A percentile compares a stretch with the other conserved stretches of the same genome.
These are phyloP conservation scores for Holothuria glaberrima DNA, from an alignment of 35 echinoderm and acorn worm genomes.

Conservation along the genomic window DNA sequence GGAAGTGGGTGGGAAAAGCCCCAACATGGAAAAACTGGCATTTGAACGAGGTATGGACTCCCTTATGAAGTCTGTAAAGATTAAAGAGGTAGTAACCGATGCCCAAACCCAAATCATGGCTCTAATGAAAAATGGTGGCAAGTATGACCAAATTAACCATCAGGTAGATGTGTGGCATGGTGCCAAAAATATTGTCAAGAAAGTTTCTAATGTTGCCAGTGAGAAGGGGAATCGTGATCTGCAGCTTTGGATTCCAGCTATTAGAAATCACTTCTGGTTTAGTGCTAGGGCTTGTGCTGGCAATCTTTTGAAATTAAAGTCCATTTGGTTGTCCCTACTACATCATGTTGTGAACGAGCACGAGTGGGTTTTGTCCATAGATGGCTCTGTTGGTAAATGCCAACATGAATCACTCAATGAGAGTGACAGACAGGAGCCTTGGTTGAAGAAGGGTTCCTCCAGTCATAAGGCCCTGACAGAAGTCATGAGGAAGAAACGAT, in stretches of 20 bases:
- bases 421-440: neutral
- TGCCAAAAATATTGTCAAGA: conserved; percentile 47
- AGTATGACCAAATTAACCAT: conserved; percentile 25
- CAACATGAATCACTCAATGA: conserved; percentile 25
- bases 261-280: conserved; percentile 60
- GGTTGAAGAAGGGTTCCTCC: neutral
- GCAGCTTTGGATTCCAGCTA: conserved; percentile 47
- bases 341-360: conserved; percentile 63
- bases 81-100: conserved; percentile 58
- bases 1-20: conserved; percentile 37
- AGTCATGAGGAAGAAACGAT: conserved; percentile 17
- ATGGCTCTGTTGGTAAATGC: conserved; percentile 50
- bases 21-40: conserved; percentile 49
- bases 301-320: neutral
- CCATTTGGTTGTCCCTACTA: conserved; percentile 15
- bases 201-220: neutral
- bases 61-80: conserved; percentile 3
- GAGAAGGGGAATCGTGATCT: conserved; percentile 33
- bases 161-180: conserved; percentile 64
- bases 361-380: conserved; percentile 23
- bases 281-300: conserved; percentile 6
- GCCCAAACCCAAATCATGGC: conserved; percentile 57
- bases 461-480: conserved; percentile 24
- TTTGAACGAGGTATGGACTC: conserved; percentile 35
- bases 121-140: conserved; percentile 31